Base-by-base conservation (phyloP, 2,113 vertebrate species). In the Crocuta crocuta region DNA sequence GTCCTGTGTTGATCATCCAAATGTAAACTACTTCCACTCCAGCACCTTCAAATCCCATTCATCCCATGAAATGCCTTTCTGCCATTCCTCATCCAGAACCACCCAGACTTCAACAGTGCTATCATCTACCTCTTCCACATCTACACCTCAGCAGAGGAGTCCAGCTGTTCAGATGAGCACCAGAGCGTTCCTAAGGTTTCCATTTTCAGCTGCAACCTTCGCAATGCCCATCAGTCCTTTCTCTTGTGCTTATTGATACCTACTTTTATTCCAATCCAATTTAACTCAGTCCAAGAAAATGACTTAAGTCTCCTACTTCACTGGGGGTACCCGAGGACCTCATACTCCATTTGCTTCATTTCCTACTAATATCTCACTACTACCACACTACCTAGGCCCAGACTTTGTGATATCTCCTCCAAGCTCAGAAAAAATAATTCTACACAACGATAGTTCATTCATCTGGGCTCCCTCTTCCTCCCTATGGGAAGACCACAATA, bases 181-280 rank as follows among this genome's bases (percentile, higher is more conserved):
- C 9, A 2, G 23, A 5, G 4, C 4, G 58, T 3, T 35, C 4
- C 5, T 50, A 74, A 61, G 2, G 17, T 26, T 5, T 7, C 10
- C 19, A 39, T 1, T 33, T 28, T 39, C 24, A 73, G 10, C 2
- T 82, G 3, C 33, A 5, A 24, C 12, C 13, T 58, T 11, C 1
- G 17, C 17, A 89, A 2, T 55, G 2, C 4, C 79, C 31, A 4
- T 15, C 0, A 0, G 16, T 61, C 4, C 15, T 79, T 84, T 58
- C 78, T 11, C 21, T 33, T 28, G 2, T 80, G 71, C 10, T 58
- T 78, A 48, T n/a, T 23, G 61, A 66, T 10, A 73, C 13, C 21
- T 53, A 23, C 2, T 78, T 43, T 13, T 7, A 66, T 66, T 78
- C 13, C 2, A 21, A 15, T 84, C 26, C 48, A 39, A 1, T 66